Percentiles rank a stretch among this genome's conserved stretches.
Evolutionary conservation across 2,888 invertebrate genomes (phyloP).

Genomic region (Campoplex capitator): DNA sequence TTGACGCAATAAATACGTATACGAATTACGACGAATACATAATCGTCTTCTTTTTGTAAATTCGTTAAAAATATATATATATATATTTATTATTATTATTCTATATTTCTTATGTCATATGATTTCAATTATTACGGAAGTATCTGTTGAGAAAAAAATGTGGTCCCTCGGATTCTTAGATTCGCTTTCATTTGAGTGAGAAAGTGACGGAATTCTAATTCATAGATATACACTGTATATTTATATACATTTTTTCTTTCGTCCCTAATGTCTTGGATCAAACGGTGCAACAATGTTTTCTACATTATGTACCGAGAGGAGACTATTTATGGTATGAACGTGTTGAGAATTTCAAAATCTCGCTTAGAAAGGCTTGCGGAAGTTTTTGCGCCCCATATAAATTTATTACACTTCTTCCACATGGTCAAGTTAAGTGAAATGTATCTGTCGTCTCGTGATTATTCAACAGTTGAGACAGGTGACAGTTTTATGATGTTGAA

Average conservation of each 20-base stretch:
- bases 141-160: background rate
- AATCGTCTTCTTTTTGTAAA: too few relatives aligned
- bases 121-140: background rate
- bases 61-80: too few relatives aligned
- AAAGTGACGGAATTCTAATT: background rate
- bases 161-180: background rate
- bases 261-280: background rate
- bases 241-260: background rate
- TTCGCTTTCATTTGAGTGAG: background rate
- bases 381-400: too few relatives aligned
- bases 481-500: too few relatives aligned
- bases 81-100: too few relatives aligned
- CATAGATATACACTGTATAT: background rate
- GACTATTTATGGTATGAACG: background rate
- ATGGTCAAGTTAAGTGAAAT: too few relatives aligned
- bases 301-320: background rate
- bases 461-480: too few relatives aligned
- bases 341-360: too few relatives aligned
- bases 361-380: too few relatives aligned
- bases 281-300: background rate
- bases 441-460: too few relatives aligned
- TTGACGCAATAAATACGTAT: background rate
- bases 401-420: too few relatives aligned
- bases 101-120: background rate
- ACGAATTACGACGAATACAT: too few relatives aligned